Evolutionary conservation across 2,888 invertebrate species (phyloP).

Genomic region (Hipparchia semele): DNA sequence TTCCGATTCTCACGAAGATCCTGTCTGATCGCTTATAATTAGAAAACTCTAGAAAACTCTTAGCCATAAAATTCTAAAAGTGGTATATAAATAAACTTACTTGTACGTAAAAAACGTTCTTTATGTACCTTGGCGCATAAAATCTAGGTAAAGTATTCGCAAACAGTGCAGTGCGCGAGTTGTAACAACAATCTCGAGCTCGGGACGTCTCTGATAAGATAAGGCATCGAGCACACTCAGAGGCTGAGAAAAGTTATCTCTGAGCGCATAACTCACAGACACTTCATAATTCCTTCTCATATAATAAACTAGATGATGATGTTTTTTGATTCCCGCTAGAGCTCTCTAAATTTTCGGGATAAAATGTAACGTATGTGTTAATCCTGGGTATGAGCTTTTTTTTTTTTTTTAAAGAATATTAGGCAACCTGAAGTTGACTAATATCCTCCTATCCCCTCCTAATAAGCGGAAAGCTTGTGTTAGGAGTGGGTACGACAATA

Average conservation of each 20-base stretch:
- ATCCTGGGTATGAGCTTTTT: too few species aligned
- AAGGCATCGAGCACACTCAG: not conserved
- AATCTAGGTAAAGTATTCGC: slow-evolving; percentile 16
- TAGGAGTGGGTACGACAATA: too few species aligned
- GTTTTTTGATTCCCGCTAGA: too few species aligned
- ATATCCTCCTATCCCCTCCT: too few species aligned
- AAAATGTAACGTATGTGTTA: too few species aligned
- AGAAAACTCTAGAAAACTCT: not conserved
- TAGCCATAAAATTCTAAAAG: slow-evolving; percentile 1
- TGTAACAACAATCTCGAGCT: not conserved
- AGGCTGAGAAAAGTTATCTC: not conserved
- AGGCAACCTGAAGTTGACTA: too few species aligned
- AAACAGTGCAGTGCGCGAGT: not conserved
- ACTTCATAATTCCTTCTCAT: not conserved
- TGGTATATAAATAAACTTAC: not conserved
- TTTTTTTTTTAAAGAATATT: too few species aligned
- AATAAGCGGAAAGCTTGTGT: too few species aligned
- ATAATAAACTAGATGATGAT: too few species aligned
- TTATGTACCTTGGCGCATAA: slow-evolving; percentile 1
- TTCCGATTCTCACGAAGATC: too few species aligned
- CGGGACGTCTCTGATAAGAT: slow-evolving; percentile 4
- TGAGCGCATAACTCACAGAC: not conserved
- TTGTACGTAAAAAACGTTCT: not conserved
- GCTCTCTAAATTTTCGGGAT: too few species aligned
- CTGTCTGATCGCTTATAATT: not conserved